These are phyloP conservation scores for Pteromalus puparum DNA, from an alignment of 1,140 invertebrate genomes.

Conservation along the genomic window DNA sequence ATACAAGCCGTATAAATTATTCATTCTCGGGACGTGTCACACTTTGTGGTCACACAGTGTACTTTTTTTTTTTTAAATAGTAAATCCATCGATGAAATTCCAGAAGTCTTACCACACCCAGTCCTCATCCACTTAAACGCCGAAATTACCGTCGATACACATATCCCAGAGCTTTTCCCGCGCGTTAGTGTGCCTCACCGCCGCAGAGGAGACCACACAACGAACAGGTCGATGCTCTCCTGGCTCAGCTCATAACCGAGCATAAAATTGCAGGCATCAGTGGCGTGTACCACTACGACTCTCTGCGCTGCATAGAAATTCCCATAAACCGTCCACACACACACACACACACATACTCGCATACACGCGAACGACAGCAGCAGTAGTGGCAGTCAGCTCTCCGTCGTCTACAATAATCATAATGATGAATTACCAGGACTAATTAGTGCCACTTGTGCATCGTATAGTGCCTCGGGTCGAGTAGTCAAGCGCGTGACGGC, in stretches of 20 bases:
- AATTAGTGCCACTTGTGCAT: constrained; percentile 2
- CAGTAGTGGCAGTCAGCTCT: background rate
- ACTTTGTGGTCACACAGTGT: no score
- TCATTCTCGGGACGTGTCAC: no score
- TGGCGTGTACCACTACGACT: background rate
- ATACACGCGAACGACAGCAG: background rate
- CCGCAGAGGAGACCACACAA: background rate
- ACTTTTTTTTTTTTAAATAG: no score
- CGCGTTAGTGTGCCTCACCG: no score
- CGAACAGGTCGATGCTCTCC: background rate
- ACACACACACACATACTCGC: background rate
- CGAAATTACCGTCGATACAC: background rate
- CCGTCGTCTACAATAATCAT: background rate
- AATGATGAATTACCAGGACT: background rate
- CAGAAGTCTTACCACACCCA: background rate
- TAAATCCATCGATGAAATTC: no score
- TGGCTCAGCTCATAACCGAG: background rate
- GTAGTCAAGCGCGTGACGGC: background rate
- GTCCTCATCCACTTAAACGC: background rate
- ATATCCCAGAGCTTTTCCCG: no score
- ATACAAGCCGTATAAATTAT: no score
- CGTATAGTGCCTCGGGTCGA: background rate
- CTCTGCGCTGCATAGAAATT: background rate
- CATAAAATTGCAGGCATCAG: background rate
- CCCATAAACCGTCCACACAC: background rate